Percentiles rank a stretch among this genome's conserved stretches.
Conservation (phyloP, 2,888 invertebrate species). For the Perithous albicinctus region DNA sequence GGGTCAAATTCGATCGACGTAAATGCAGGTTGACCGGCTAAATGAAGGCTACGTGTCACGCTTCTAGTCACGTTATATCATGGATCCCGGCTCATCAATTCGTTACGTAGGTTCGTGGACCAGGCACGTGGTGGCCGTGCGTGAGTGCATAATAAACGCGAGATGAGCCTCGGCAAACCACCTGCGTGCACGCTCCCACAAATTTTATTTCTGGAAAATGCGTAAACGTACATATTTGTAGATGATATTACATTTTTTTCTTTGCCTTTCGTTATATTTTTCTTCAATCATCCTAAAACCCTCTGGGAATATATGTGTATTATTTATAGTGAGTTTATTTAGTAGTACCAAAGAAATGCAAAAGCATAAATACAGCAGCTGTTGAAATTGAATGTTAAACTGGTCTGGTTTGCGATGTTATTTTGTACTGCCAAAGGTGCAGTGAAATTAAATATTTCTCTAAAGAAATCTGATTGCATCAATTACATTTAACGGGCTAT, state of each 20-base stretch:
- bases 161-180: conserved; percentile 49
- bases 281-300: conserved; percentile 9
- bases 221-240: neutral
- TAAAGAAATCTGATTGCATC: too few species aligned
- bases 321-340: neutral
- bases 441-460: neutral
- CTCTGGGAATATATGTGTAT: neutral
- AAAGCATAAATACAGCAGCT: too few species aligned
- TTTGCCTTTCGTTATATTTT: conserved; percentile 25
- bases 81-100: conserved; percentile 75
- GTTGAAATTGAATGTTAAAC: too few species aligned
- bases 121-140: conserved; percentile 32
- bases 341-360: too few species aligned
- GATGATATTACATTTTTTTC: neutral
- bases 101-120: conserved; percentile 69
- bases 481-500: too few species aligned
- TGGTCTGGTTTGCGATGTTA: too few species aligned
- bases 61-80: conserved; percentile 73
- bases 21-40: conserved; percentile 41
- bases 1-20: conserved; percentile 51
- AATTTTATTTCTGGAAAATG: neutral
- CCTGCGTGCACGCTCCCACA: conserved; percentile 29
- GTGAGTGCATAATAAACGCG: conserved; percentile 51
- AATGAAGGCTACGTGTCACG: conserved; percentile 51
- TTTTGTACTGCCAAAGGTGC: too few species aligned